Evolutionary conservation across 2,797 vertebrate genomes (phyloP), one percentile per base, ranked within the genome.

Genomic region (Rhinatrema bivittatum): DNA sequence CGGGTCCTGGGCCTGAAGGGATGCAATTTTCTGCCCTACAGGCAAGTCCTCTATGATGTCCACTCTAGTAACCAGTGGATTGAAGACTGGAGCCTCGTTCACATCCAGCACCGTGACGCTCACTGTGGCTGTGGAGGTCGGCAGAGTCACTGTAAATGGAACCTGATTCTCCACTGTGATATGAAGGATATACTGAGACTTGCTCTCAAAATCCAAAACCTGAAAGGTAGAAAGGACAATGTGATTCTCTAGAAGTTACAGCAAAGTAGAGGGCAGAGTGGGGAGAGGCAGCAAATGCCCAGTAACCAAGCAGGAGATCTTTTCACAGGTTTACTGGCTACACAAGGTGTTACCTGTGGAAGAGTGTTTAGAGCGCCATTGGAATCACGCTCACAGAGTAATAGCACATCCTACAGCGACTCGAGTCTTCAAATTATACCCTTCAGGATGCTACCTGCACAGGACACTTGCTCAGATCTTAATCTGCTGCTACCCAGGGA

Each of bases 131-230:
- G 93, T 94, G 55, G 90, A 65, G 0, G 82, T 86, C 0, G 53
- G 18, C 44, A 93, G 29, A 1, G 38, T 32, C 29, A 32, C 22
- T 0, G 60, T 49, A 2, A 97, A 92, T 2, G 85, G 79, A 12
- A 53, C 49, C 6, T 90, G 80, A 0, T 97, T 98, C 64, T 66
- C 72, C 42, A 85, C 94, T 0, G 66, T 50, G 14, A 97, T 25
- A 2, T 84, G 18, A 29, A 97, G 72, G 1, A 75, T 66, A 3
- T 84, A 80, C 43, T 56, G 74, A 11, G 12, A 50, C 50, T 7
- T 68, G 18, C 15, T 62, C 58, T 97, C 93, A 7, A 83, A 97
- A 70, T 97, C 89, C 37, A 97, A 74, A 29, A 70, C 76, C 94
- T 94, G 78, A 3, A 6, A 42, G 8, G 5, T 2, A 35, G 25